phyloP scores from a whole-genome alignment of 2,113 vertebrate genomes.

The Ailuropoda melanoleuca region DNA sequence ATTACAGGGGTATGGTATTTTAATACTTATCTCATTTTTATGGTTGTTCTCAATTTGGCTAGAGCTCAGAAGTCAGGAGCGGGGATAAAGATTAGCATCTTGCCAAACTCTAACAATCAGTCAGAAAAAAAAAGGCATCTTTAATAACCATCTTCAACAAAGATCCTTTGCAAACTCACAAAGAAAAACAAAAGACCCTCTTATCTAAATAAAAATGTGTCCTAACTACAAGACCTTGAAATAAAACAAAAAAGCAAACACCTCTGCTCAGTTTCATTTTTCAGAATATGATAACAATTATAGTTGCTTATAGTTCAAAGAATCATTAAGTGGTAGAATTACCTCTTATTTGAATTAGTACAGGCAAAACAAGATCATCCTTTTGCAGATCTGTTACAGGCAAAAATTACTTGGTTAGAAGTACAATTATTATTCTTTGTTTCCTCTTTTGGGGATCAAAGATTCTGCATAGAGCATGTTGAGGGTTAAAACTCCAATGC shows the following conservation, averaged over 20 bases:
- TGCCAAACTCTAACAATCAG: background rate
- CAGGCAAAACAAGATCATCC: background rate
- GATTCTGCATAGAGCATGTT: background rate
- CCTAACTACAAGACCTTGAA: background rate
- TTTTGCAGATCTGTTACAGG: background rate
- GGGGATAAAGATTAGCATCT: background rate
- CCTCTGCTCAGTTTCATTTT: background rate
- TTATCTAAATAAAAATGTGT: background rate
- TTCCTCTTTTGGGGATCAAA: background rate
- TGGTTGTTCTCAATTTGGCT: background rate
- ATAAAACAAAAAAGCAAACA: background rate
- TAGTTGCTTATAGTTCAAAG: background rate
- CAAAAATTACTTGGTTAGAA: conserved; percentile 15
- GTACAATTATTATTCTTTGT: background rate
- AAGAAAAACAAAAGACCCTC: background rate
- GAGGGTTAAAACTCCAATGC: background rate
- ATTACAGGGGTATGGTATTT: background rate
- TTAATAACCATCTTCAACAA: background rate
- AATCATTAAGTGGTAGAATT: background rate
- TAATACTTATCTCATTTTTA: background rate
- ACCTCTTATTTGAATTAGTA: background rate
- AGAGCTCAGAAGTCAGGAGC: background rate
- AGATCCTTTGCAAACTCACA: background rate
- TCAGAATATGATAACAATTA: background rate
- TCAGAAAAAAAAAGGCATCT: background rate